Percentiles rank a stretch among this genome's conserved stretches.
Conservation (phyloP, 2,113 vertebrate species). For the Oceanites oceanicus region DNA sequence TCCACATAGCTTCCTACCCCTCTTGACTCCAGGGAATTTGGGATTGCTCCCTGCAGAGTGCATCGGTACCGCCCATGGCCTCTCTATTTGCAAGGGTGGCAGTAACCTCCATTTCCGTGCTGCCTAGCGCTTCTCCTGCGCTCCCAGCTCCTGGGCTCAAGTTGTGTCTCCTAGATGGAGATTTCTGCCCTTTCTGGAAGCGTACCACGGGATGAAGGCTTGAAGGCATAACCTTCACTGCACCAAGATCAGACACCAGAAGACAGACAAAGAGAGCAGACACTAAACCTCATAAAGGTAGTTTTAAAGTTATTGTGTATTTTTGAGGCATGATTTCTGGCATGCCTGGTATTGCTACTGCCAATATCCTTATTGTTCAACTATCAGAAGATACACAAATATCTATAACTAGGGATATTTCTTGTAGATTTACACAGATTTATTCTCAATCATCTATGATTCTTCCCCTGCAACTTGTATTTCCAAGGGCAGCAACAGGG, state of each 20-base stretch:
- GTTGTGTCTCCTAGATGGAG: background rate
- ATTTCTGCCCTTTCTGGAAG: background rate
- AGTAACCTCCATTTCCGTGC: fast-evolving
- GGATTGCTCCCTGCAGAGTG: background rate
- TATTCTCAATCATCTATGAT: background rate
- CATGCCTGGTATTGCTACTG: background rate
- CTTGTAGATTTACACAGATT: background rate
- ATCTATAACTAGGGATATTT: background rate
- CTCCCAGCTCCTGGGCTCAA: background rate
- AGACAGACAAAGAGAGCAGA: background rate
- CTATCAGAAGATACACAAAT: background rate
- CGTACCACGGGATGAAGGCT: background rate
- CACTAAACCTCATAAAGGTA: background rate
- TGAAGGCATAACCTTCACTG: background rate
- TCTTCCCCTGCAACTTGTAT: background rate
- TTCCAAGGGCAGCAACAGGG: background rate
- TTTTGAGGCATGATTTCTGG: background rate
- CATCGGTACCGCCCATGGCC: fast-evolving
- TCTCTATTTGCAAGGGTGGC: background rate
- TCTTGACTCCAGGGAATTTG: background rate
- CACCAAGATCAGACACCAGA: background rate
- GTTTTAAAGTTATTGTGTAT: background rate
- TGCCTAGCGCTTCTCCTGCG: background rate
- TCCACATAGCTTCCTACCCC: fast-evolving
- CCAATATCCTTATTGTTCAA: background rate